Conservation (phyloP, 2,888 invertebrate species). For the Vesta saturnalis region DNA sequence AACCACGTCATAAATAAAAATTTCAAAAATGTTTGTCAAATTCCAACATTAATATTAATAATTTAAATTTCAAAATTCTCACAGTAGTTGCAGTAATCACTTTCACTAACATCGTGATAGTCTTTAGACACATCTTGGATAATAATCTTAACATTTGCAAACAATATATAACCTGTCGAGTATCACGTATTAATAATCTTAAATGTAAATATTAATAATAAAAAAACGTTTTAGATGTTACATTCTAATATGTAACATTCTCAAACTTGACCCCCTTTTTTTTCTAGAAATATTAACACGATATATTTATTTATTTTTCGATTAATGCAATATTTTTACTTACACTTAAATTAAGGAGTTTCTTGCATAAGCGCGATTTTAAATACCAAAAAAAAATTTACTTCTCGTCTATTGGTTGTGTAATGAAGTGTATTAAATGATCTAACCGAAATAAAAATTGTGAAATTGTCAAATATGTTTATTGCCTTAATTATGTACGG, state of each 20-base stretch:
- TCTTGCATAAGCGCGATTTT: neutral
- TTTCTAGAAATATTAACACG: neutral
- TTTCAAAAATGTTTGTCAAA: neutral
- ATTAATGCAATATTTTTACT: neutral
- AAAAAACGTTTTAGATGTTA: too few relatives aligned
- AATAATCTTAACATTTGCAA: constrained; percentile 1
- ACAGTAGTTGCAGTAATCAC: constrained; percentile 6
- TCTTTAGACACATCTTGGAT: neutral
- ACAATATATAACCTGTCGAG: constrained; percentile 1
- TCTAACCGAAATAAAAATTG: too few relatives aligned
- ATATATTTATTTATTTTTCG: neutral
- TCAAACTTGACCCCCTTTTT: constrained; percentile 1
- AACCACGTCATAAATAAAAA: neutral
- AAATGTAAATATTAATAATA: neutral
- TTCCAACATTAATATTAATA: too few relatives aligned
- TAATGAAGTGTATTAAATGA: too few relatives aligned
- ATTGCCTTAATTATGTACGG: too few relatives aligned
- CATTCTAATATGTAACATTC: neutral
- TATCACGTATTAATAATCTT: too few relatives aligned
- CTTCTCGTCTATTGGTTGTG: too few relatives aligned
- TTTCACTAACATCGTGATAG: constrained; percentile 6
- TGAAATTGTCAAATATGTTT: too few relatives aligned
- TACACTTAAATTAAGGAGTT: neutral
- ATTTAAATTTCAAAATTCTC: neutral
- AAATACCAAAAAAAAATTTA: too few relatives aligned